Evolutionary conservation across 1,140 invertebrate genomes (phyloP).

Genomic region (Holotrichia oblita): DNA sequence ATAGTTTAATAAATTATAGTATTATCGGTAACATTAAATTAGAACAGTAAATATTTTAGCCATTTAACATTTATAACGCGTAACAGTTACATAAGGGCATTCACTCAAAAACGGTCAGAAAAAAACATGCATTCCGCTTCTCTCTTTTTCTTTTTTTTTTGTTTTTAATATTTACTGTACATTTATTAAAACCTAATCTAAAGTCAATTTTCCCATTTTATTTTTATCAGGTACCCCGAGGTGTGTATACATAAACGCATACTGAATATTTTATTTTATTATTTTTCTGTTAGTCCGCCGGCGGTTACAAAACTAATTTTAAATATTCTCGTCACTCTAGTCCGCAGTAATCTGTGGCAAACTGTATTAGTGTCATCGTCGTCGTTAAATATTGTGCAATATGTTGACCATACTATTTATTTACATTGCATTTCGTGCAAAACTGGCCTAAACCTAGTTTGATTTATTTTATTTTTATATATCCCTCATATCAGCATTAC

Average conservation of each 20-base stretch:
- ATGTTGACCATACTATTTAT: too few species aligned
- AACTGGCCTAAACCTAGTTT: too few species aligned
- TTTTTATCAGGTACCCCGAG: conserved; percentile 50
- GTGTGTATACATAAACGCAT: conserved; percentile 44
- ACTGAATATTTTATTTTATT: conserved; percentile 10
- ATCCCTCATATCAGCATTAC: too few species aligned
- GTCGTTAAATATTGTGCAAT: too few species aligned
- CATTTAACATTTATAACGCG: conserved; percentile 30
- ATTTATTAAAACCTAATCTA: conserved; percentile 48
- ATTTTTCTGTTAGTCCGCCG: neutral
- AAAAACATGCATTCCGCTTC: conserved; percentile 32
- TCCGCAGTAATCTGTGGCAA: too few species aligned
- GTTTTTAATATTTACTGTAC: conserved; percentile 42
- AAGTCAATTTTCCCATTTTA: conserved; percentile 44
- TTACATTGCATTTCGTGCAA: too few species aligned
- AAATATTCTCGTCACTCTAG: too few species aligned
- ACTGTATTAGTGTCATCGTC: too few species aligned
- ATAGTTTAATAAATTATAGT: conserved; percentile 16
- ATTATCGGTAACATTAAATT: conserved; percentile 52
- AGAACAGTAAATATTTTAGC: conserved; percentile 52
- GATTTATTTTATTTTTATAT: too few species aligned
- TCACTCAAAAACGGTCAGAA: conserved; percentile 25
- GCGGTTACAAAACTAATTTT: neutral
- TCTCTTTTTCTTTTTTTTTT: too few species aligned
- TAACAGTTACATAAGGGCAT: conserved; percentile 27